These are phyloP conservation scores for Nasonia oneida DNA, from an alignment of 2,888 invertebrate species.

Conservation along the genomic window DNA sequence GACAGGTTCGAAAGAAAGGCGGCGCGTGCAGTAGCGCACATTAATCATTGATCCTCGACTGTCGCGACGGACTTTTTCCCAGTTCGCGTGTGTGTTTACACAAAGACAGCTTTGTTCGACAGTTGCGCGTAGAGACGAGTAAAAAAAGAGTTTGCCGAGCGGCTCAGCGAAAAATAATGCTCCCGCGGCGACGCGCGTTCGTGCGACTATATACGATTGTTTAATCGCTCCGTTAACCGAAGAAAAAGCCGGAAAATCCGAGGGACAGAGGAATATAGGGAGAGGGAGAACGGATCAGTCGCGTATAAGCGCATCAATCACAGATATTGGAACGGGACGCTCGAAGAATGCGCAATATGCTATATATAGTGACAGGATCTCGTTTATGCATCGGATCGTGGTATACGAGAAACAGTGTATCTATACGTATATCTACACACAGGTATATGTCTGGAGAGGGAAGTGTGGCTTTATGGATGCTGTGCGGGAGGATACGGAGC, in stretches of 20 bases:
- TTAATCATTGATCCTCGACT: constrained; percentile 53
- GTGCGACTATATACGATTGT: neutral
- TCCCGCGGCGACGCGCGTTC: too few species aligned
- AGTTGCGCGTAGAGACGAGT: constrained; percentile 1
- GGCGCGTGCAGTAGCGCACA: neutral
- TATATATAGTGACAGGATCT: constrained; percentile 61
- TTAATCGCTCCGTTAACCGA: neutral
- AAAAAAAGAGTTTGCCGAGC: neutral
- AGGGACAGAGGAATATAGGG: neutral
- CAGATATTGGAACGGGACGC: constrained; percentile 62
- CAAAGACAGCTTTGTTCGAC: constrained; percentile 22
- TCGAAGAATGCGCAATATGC: constrained; percentile 73
- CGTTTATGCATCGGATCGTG: constrained; percentile 69
- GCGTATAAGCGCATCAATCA: constrained; percentile 69
- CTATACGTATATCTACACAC: neutral
- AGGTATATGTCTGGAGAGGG: neutral
- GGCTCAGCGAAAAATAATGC: constrained; percentile 12
- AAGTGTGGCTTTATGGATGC: neutral
- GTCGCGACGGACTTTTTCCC: constrained; percentile 29
- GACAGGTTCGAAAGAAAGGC: neutral
- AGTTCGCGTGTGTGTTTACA: constrained; percentile 18
- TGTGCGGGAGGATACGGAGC: neutral
- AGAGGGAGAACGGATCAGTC: constrained; percentile 68
- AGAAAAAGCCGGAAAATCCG: neutral
- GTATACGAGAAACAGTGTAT: constrained; percentile 23